These are phyloP conservation scores for Ictidomys tridecemlineatus DNA, from an alignment of 2,113 vertebrate species.

Conservation along the genomic window DNA sequence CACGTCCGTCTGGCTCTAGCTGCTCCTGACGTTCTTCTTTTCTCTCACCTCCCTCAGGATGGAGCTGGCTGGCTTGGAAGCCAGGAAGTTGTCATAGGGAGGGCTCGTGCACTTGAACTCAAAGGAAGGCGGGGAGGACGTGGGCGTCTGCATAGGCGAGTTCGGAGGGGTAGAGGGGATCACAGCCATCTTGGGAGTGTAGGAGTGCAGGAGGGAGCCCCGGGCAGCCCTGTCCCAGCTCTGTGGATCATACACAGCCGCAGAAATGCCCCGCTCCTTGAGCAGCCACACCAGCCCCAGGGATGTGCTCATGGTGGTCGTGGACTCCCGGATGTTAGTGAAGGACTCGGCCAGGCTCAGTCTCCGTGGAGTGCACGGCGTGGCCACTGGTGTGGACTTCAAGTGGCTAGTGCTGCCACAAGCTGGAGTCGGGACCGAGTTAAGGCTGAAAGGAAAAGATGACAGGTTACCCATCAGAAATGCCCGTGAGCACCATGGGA, in stretches of 20 bases:
- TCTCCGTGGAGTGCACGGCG: conserved; percentile 95
- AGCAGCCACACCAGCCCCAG: conserved; percentile 96
- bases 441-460: conserved; percentile 87
- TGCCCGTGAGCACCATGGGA: fast-evolving
- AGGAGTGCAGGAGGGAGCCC: conserved; percentile 83
- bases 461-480: background rate
- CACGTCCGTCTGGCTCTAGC: conserved; percentile 93
- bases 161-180: conserved; percentile 95
- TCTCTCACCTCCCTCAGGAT: conserved; percentile 96
- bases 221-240: conserved; percentile 93
- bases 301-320: conserved; percentile 97
- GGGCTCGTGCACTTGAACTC: conserved; percentile 94
- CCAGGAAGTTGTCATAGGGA: conserved; percentile 95
- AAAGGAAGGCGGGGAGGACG: conserved; percentile 89
- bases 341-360: conserved; percentile 96
- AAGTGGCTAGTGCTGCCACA: conserved; percentile 91
- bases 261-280: conserved; percentile 95
- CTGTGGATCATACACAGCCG: conserved; percentile 94
- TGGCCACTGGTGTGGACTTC: conserved; percentile 93
- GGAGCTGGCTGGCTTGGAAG: conserved; percentile 96
- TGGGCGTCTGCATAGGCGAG: conserved; percentile 93
- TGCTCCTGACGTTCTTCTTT: conserved; percentile 90
- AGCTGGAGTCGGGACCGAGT: conserved; percentile 87
- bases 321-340: conserved; percentile 96
- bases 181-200: conserved; percentile 88